These are phyloP conservation scores for Drosophila maculinotata DNA, from an alignment of 2,888 invertebrate genomes.

Conservation along the genomic window DNA sequence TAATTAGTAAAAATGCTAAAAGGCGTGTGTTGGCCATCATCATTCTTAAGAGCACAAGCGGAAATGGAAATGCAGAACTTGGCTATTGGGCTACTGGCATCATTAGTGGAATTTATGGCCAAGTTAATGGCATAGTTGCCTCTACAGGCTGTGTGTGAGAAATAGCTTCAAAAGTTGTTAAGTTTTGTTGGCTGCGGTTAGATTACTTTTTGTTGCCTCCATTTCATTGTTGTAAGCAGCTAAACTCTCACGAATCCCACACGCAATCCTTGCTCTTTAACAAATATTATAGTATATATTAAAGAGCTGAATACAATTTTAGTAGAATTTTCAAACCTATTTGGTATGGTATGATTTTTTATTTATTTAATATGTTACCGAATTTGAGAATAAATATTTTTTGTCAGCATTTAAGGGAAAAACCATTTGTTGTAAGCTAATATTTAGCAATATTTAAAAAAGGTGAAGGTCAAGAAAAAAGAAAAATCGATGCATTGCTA, in stretches of 20 bases:
- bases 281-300: background rate
- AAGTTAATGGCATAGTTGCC: constrained; percentile 69
- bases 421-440: too few relatives aligned
- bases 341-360: too few relatives aligned
- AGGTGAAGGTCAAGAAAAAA: too few relatives aligned
- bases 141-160: constrained; percentile 11
- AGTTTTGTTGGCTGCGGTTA: constrained; percentile 19
- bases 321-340: too few relatives aligned
- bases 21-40: constrained; percentile 22
- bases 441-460: too few relatives aligned
- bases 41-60: constrained; percentile 14
- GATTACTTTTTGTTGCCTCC: background rate
- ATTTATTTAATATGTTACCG: too few relatives aligned
- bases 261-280: constrained; percentile 1
- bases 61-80: constrained; percentile 11
- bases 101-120: constrained; percentile 64
- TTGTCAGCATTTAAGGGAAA: too few relatives aligned
- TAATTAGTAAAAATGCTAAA: constrained; percentile 60
- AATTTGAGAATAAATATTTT: too few relatives aligned
- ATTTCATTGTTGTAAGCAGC: background rate
- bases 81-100: constrained; percentile 35
- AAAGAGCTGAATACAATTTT: background rate
- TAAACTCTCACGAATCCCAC: background rate
- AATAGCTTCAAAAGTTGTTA: constrained; percentile 47
- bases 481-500: too few relatives aligned